A percentile compares a stretch with the other conserved stretches of the same genome.
phyloP scores from a whole-genome alignment of 37 sponge, comb jelly and placozoan genomes.

The Cladorhizidae sp. region DNA sequence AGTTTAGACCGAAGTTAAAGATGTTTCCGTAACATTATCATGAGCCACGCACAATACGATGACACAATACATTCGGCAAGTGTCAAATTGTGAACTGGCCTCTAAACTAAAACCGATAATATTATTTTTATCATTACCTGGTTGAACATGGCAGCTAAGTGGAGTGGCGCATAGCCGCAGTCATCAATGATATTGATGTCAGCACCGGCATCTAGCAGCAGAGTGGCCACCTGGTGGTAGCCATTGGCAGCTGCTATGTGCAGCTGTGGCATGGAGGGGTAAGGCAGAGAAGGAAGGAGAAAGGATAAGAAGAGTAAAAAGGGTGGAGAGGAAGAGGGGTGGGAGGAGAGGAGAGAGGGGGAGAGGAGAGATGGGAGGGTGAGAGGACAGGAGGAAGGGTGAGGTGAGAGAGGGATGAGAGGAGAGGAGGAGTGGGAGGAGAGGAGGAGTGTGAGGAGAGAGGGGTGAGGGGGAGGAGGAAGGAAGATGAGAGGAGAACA shows the following conservation, averaged over 20 bases:
- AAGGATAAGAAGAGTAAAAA: no score
- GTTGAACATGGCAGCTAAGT: conserved; percentile 78
- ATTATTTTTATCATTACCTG: conserved; percentile 46
- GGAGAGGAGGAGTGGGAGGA: conserved; percentile 1
- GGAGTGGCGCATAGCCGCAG: conserved; percentile 73
- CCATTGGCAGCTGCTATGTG: conserved; percentile 88
- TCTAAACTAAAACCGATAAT: no score
- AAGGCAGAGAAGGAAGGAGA: not conserved
- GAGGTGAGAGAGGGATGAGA: not conserved
- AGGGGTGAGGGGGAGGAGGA: not conserved
- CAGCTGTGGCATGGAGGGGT: conserved; percentile 23
- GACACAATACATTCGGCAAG: no score
- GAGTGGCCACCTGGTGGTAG: conserved; percentile 55
- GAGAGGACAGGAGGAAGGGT: no score
- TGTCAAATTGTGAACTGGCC: no score
- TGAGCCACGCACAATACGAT: no score
- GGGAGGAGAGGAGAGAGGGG: not conserved
- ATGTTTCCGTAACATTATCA: no score
- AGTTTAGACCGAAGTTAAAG: no score
- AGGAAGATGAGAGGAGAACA: no score
- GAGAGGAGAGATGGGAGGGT: not conserved
- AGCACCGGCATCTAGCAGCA: conserved; percentile 59
- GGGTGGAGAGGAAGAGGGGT: not conserved
- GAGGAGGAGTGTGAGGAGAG: no score
- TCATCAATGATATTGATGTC: conserved; percentile 63